Base-by-base conservation (phyloP, 2,797 vertebrate species). In the Coracias cyanogaster region DNA sequence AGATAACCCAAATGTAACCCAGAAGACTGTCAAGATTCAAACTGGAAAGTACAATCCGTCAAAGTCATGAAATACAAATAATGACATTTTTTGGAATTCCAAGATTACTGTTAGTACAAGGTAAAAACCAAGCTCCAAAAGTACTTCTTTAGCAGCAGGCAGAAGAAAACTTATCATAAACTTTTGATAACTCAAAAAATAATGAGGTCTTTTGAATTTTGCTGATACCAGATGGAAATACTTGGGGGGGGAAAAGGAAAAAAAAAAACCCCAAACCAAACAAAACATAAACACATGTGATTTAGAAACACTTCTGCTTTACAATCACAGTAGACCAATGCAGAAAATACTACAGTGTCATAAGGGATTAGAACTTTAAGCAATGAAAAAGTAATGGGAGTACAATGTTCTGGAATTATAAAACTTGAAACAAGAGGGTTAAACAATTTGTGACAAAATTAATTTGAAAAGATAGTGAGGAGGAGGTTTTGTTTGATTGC, bases 1-100 rank as follows among this genome's bases (percentile, higher is more conserved):
- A 89, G 14, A 65, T 87, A 90, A 87, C 20, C 12, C 31, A 73
- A 51, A 73, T 11, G 21, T 51, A 96, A 92, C 6, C 3, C n/a
- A 82, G 41, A 82, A 71, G 8, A 95, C 41, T 35, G 31, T 65
- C 12, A 41, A 71, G 89, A 72, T 66, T 88, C 78, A 62, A 92
- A 88, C 20, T 37, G 43, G 52, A 77, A 89, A 81, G 46, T 64
- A 69, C 39, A 87, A 60, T 65, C 76, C 45, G 83, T 84, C 70
- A 66, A 58, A 93, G 45, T 49, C n/a, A 57, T 16, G n/a, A 93
- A 94, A 87, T 58, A 15, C 57, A 97, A 97, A 93, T 96, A 90
- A 95, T 74, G 54, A 39, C 77, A 93, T 66, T 9, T 92, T 96
- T 85, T 96, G 76, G 89, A 93, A 98, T 98, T 95, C 95, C 89